Evolutionary conservation across 2,797 vertebrate species (phyloP), one percentile per base, ranked within the genome.

Genomic region (Percopsis omiscomaycus): DNA sequence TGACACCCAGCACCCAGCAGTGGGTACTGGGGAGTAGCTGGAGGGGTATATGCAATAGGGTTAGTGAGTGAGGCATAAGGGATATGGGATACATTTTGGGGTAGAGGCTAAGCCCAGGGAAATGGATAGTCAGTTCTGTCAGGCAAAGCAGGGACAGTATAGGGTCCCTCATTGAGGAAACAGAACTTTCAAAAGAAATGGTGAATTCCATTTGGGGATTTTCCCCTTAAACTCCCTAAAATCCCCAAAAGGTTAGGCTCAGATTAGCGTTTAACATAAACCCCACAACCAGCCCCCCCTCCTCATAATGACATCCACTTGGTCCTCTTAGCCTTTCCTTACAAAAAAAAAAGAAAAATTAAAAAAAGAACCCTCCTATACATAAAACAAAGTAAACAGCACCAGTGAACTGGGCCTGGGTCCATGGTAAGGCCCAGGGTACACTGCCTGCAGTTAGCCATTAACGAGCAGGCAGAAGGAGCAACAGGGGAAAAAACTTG

Each of bases 381-480:
- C 14, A 80, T 73, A 58, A 78, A 83, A 81, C 68, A 75, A 79
- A 63, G 65, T 79, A 78, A 68, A 88, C 78, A 79, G 70, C 73
- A 62, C 64, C 42, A 68, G 61, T 76, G 57, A 68, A 30, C 22
- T 22, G 22, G 29, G 13, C 54, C 75, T 80, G 65, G 67, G 47
- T 71, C 80, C 51, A 66, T 64, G 29, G 64, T 72, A 72, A 71
- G 42, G 22, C 74, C 75, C 50, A 42, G 53, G 69, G 62, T 68
- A 74, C 50, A 87, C 79, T 84, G 85, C 79, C 77, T 68, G 66
- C 60, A 32, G 68, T 87, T 87, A 28, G 37, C 32, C 29, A 28
- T 22, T 88, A 85, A 86, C 76, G 46, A 73, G 59, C 51, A 13
- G 6, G 29, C 45, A 75, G 53, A 75, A 42, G 14, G 3, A 55